Conservation (phyloP, 2,888 invertebrate genomes). For the Folsomia manolachei region DNA sequence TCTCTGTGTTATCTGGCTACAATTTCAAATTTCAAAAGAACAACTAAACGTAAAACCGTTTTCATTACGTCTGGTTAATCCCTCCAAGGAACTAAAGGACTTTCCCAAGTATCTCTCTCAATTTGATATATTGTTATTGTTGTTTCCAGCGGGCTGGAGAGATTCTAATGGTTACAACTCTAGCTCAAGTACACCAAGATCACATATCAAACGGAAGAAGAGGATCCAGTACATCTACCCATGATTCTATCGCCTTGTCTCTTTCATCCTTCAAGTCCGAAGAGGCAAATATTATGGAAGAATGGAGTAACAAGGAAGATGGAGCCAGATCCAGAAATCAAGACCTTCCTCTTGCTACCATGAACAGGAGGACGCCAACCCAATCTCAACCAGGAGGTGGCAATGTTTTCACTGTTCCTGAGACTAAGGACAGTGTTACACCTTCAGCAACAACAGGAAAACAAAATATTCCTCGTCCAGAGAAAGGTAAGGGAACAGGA, state of each 20-base stretch:
- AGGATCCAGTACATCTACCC: conserved; percentile 36
- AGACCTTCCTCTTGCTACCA: background rate
- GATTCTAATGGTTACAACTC: conserved; percentile 46
- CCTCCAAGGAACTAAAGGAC: too few species aligned
- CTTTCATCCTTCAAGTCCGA: conserved; percentile 32
- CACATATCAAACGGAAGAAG: conserved; percentile 30
- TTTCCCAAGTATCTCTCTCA: too few species aligned
- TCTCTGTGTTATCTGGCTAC: too few species aligned
- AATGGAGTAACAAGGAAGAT: background rate
- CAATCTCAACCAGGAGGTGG: background rate
- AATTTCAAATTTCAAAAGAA: too few species aligned
- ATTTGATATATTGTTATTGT: too few species aligned
- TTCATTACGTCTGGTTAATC: too few species aligned
- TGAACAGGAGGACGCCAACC: background rate
- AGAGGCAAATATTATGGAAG: background rate
- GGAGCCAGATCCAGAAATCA: background rate
- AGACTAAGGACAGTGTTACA: too few species aligned
- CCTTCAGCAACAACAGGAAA: too few species aligned
- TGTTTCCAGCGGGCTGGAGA: conserved; percentile 36
- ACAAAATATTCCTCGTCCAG: too few species aligned
- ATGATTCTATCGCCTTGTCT: conserved; percentile 39
- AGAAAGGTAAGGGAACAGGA: background rate
- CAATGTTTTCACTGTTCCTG: too few species aligned
- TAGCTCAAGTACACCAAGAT: conserved; percentile 45
- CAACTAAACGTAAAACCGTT: too few species aligned